phyloP scores from a whole-genome alignment of 23 tunicate genomes.

The Corella eumyota region DNA sequence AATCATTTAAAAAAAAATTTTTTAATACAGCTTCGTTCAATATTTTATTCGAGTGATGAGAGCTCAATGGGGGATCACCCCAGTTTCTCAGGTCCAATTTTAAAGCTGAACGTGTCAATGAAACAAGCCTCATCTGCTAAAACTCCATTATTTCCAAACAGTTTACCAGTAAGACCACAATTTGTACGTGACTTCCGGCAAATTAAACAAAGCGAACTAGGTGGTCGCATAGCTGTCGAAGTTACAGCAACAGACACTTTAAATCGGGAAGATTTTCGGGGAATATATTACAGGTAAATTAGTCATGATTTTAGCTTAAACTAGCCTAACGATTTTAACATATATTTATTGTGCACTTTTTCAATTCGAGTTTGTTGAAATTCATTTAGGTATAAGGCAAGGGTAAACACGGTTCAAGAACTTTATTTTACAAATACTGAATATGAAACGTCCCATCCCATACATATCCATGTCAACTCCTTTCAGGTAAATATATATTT shows the following conservation, averaged over 20 bases:
- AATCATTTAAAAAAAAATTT: not conserved
- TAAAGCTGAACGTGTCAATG: conserved; percentile 26
- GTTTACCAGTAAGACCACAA: conserved; percentile 14
- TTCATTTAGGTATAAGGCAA: conserved; percentile 14
- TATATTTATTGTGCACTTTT: too few species aligned
- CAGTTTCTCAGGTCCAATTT: conserved; percentile 17
- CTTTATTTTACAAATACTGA: conserved; percentile 33
- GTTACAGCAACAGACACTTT: conserved; percentile 39
- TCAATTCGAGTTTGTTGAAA: too few species aligned
- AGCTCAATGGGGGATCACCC: conserved; percentile 36
- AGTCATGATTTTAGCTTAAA: too few species aligned
- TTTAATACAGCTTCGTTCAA: conserved; percentile 36
- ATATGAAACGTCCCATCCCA: conserved; percentile 25
- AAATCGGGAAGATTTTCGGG: conserved; percentile 26
- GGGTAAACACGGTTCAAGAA: conserved; percentile 24
- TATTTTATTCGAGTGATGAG: conserved; percentile 7
- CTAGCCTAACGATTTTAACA: too few species aligned
- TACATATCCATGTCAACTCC: conserved; percentile 33
- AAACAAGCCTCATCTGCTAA: conserved; percentile 2
- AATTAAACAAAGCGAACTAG: conserved; percentile 15
- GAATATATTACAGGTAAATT: conserved; percentile 7
- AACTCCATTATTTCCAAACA: conserved; percentile 13
- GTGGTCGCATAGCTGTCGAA: conserved; percentile 37
- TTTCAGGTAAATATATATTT: conserved; percentile 20
- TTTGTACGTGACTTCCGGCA: conserved; percentile 25